A percentile compares a stretch with the other conserved stretches of the same genome.
These are phyloP conservation scores for Trachymyrmex septentrionalis DNA, from an alignment of 1,140 invertebrate species.

Conservation along the genomic window DNA sequence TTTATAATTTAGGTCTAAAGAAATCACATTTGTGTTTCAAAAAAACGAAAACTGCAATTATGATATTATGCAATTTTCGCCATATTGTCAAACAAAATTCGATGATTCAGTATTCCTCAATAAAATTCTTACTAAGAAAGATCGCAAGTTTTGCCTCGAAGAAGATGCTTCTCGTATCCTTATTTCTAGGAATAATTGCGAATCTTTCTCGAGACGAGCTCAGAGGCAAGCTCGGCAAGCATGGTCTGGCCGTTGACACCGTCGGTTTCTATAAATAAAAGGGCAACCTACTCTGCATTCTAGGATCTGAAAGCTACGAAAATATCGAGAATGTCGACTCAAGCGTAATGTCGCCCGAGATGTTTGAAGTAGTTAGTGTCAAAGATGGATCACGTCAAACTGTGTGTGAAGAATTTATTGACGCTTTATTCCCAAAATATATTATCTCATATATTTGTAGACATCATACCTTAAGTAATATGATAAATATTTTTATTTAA, in stretches of 20 bases:
- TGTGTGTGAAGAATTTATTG: background rate
- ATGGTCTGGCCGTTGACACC: slow-evolving; percentile 65
- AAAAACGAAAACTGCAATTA: background rate
- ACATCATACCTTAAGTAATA: background rate
- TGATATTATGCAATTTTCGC: background rate
- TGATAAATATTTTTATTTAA: background rate
- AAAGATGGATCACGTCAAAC: slow-evolving; percentile 1
- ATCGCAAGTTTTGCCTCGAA: background rate
- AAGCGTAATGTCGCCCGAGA: slow-evolving; percentile 1
- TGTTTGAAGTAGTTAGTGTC: slow-evolving; percentile 7
- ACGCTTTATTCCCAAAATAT: background rate
- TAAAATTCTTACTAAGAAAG: slow-evolving; percentile 12
- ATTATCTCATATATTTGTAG: background rate
- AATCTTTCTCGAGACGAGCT: background rate
- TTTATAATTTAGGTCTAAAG: background rate
- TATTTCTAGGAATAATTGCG: slow-evolving; percentile 18
- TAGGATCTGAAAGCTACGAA: slow-evolving; percentile 64
- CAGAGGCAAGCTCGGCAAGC: background rate
- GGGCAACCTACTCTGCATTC: slow-evolving; percentile 60
- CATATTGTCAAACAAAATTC: background rate
- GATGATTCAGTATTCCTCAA: background rate
- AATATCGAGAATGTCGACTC: slow-evolving; percentile 63
- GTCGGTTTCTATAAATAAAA: slow-evolving; percentile 71
- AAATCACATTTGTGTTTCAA: background rate
- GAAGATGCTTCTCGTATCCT: background rate